Base-by-base conservation (phyloP, 2,888 invertebrate genomes). In the Machimus atricapillus region DNA sequence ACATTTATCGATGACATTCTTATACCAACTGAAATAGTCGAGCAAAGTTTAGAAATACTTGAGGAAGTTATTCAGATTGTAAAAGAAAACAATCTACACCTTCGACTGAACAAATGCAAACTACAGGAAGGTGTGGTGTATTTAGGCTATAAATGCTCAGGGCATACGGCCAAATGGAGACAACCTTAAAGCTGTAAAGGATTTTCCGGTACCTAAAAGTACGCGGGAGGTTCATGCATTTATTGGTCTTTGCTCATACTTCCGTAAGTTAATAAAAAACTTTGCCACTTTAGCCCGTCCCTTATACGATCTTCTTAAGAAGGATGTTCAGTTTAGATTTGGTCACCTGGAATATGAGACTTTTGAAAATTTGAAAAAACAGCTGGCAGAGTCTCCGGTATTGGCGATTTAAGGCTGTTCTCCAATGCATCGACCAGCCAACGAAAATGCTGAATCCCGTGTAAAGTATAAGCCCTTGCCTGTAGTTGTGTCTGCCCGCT, bases 351-450 rank as follows among this genome's bases (percentile, higher is more conserved):
- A 85, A 7, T 74, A 1, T 3, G 37, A 89, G 19, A 81, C 89
- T 73, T 91, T 90, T 87, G 88, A 90, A 43, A 76, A 2, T 6
- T 87, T 90, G 34, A 5, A 0, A 46, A 90, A 89, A 77, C 19
- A 52, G 66, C 85, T 90, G 66, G 40, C 74, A 40, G 82, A 89
- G 31, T n/a, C 40, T 16, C 88, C 79, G 23, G 66, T 86, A 12
- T 40, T 77, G 76, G 52, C 77, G 12, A 37, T 86, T 56, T 88
- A n/a, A n/a, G n/a, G n/a, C n/a, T n/a, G n/a, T n/a, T n/a, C n/a
- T n/a, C n/a, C n/a, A n/a, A n/a, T n/a, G n/a, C n/a, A n/a, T n/a
- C n/a, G n/a, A n/a, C n/a, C n/a, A n/a, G n/a, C n/a, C n/a, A n/a
- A n/a, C n/a, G n/a, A n/a, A n/a, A n/a, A n/a, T n/a, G n/a, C n/a